phyloP scores from a whole-genome alignment of 1,140 invertebrate species.

The Radopholus similis region DNA sequence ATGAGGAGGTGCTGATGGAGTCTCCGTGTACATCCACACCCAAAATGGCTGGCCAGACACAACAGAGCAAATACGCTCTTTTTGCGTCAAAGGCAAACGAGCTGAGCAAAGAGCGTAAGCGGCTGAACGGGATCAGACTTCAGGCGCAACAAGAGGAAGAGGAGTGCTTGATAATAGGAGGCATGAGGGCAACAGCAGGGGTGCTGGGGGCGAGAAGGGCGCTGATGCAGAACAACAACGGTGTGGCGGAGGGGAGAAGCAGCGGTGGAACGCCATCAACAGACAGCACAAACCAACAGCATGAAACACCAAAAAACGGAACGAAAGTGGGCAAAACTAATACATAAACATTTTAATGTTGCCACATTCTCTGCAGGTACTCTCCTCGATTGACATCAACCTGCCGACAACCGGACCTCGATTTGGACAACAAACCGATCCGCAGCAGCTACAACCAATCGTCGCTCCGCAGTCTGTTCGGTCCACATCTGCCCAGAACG shows the following conservation, averaged over 20 bases:
- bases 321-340: neutral
- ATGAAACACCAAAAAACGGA: neutral
- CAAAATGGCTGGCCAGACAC: neutral
- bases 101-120: neutral
- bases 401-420: neutral
- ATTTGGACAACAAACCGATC: neutral
- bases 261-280: no score
- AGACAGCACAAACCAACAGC: neutral
- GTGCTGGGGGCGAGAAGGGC: neutral
- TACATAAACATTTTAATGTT: no score
- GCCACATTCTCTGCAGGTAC: neutral
- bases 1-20: neutral
- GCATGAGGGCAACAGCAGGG: neutral
- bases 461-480: neutral
- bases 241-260: no score
- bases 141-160: neutral
- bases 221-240: neutral
- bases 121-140: neutral
- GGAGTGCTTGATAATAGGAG: neutral
- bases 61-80: neutral
- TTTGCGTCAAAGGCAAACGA: neutral
- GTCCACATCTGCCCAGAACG: no score
- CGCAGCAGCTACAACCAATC: neutral
- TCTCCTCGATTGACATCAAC: neutral
- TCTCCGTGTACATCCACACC: neutral